Percentiles rank a stretch among this genome's conserved stretches.
phyloP scores from a whole-genome alignment of 2,888 invertebrate genomes.

The Apocheima hispidaria region DNA sequence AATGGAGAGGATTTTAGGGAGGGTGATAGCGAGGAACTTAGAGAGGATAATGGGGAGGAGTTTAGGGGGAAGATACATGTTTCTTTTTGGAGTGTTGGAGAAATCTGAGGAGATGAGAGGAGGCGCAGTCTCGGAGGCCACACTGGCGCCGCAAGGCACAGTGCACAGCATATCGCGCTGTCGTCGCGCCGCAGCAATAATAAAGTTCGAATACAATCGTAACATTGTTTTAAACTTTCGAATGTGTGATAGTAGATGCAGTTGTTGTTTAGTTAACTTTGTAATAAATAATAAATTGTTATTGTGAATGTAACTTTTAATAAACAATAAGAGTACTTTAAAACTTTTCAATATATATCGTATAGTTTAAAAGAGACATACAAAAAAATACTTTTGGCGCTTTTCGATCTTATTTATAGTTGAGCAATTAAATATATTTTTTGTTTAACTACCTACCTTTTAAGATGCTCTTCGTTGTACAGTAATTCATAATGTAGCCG shows the following conservation, averaged over 20 bases:
- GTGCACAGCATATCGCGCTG: constrained; percentile 35
- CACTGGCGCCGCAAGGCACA: constrained; percentile 25
- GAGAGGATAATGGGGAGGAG: background rate
- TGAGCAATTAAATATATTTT: constrained; percentile 53
- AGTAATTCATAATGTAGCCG: constrained; percentile 81
- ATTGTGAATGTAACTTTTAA: constrained; percentile 84
- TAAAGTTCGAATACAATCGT: constrained; percentile 82
- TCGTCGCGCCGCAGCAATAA: constrained; percentile 83
- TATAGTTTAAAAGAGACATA: constrained; percentile 60
- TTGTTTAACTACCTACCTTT: constrained; percentile 69
- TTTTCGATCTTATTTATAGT: constrained; percentile 72
- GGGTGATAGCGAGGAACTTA: background rate
- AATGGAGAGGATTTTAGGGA: background rate
- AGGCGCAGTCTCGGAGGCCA: constrained; percentile 28
- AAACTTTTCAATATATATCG: constrained; percentile 72
- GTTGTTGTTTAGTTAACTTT: constrained; percentile 87
- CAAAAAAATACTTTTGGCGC: constrained; percentile 63
- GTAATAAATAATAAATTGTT: constrained; percentile 83
- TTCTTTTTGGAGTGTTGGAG: too few species aligned
- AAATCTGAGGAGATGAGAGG: background rate
- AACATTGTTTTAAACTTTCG: constrained; percentile 86
- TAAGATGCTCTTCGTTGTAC: constrained; percentile 81
- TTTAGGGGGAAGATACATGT: too few species aligned
- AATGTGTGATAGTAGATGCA: constrained; percentile 87
- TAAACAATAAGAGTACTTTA: constrained; percentile 76